These are phyloP conservation scores for Thymelicus sylvestris DNA, from an alignment of 2,888 invertebrate genomes.

Conservation along the genomic window DNA sequence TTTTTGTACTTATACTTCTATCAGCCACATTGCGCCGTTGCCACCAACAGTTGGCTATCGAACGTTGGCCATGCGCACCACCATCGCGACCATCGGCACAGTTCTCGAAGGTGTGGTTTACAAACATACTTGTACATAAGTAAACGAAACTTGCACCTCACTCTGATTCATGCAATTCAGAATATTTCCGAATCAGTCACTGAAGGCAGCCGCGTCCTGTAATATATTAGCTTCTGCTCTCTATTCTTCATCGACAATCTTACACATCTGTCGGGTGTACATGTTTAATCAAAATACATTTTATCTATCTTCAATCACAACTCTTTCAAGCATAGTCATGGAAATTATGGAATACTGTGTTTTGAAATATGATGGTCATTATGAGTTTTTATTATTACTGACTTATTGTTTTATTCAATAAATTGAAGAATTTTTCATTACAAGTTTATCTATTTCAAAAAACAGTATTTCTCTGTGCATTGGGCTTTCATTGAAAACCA, in stretches of 20 bases:
- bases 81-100: constrained; percentile 57
- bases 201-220: constrained; percentile 42
- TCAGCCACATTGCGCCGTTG: background rate
- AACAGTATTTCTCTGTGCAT: constrained; percentile 50
- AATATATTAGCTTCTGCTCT: constrained; percentile 41
- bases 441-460: constrained; percentile 37
- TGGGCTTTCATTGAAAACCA: constrained; percentile 44
- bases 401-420: background rate
- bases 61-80: constrained; percentile 48
- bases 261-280: constrained; percentile 31
- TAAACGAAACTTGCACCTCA: constrained; percentile 53
- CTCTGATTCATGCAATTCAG: constrained; percentile 51
- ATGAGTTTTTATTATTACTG: background rate
- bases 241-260: constrained; percentile 36
- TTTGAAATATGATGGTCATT: constrained; percentile 32
- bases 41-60: constrained; percentile 50
- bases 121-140: constrained; percentile 47
- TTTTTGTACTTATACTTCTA: background rate
- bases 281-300: constrained; percentile 35
- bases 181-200: constrained; percentile 49
- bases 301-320: constrained; percentile 29
- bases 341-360: constrained; percentile 52
- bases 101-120: constrained; percentile 57
- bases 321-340: constrained; percentile 20
- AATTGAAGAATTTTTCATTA: too few species aligned